Conservation (phyloP, 2,888 invertebrate genomes). For the Sinopyrophorus schimmeli region DNA sequence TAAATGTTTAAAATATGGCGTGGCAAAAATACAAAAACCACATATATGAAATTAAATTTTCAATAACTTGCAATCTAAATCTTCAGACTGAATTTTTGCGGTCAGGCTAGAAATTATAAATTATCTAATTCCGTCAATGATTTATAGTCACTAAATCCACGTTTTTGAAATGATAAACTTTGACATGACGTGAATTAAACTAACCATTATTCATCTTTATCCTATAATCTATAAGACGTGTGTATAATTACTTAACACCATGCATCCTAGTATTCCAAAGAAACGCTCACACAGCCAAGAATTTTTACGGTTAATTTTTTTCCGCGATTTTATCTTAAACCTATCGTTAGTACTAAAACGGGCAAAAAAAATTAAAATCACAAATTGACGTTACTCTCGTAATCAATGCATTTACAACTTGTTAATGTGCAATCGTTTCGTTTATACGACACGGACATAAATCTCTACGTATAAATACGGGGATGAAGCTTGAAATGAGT, state of each 20-base stretch:
- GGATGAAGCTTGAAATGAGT: constrained; percentile 12
- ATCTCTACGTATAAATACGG: constrained; percentile 7
- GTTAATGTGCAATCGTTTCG: constrained; percentile 5
- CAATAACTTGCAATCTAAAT: too few species aligned
- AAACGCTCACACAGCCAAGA: too few species aligned
- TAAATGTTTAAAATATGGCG: too few species aligned
- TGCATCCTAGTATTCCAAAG: constrained; percentile 7
- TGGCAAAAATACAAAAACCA: too few species aligned
- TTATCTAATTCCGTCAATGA: too few species aligned
- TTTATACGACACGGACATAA: constrained; percentile 11
- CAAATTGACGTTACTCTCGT: not conserved
- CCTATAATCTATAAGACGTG: constrained; percentile 18
- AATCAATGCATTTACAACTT: constrained; percentile 17
- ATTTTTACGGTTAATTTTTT: too few species aligned
- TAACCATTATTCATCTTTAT: constrained; percentile 17
- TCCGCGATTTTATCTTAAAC: too few species aligned
- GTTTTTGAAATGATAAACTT: constrained; percentile 15
- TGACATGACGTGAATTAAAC: constrained; percentile 14
- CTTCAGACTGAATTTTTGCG: too few species aligned
- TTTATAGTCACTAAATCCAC: constrained; percentile 10
- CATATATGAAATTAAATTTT: too few species aligned
- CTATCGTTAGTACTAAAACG: too few species aligned
- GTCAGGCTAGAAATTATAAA: too few species aligned
- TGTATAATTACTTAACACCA: constrained; percentile 19
- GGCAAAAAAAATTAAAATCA: too few species aligned